Evolutionary conservation across 2,888 invertebrate genomes (phyloP), one percentile per base, ranked within the genome.

Genomic region (Gastracanthus pulcherrimus): DNA sequence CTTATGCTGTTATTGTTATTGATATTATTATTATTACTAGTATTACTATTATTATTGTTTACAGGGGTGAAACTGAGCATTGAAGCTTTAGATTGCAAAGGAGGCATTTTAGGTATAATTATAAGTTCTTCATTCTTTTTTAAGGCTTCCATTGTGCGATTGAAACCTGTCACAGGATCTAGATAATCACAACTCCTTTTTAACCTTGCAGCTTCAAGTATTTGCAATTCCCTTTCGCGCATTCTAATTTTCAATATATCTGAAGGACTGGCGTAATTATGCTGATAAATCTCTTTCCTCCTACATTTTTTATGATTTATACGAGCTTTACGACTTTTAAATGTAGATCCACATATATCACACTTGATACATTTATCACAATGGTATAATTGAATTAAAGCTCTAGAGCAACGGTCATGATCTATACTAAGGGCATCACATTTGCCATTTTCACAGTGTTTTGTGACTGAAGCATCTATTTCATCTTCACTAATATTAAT

Each of bases 381-480:
- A 11, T 81, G 82, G 29, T 84, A 66, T 7, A 87, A 71, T 62
- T 81, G 51, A n/a, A 87, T 80, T n/a, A 71, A 26, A 23, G 83
- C 85, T 36, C 88, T 86, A 19, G 90, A 88, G 79, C 91, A 91
- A 29, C 88, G 86, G 84, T 90, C 83, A 74, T 91, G 90, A 70
- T 91, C 91, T 58, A 91, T 90, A 64, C 88, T 91, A 11, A 91
- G 82, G 2, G 91, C 88, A 70, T 87, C 86, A 83, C 89, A 89
- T 6, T 76, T 71, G 5, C 82, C 41, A 75, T 87, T 85, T 5
- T 82, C 64, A 76, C 91, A 91, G 51, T 91, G 91, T 26, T 88
- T 90, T 0, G 84, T 75, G 0, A 91, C 89, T 0, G 86, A 86
- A 0, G 90, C 89, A 60, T 86, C 86, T 80, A 90, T 89, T 51